Base-by-base conservation (phyloP, 2,113 vertebrate species). In the Mohoua ochrocephala region DNA sequence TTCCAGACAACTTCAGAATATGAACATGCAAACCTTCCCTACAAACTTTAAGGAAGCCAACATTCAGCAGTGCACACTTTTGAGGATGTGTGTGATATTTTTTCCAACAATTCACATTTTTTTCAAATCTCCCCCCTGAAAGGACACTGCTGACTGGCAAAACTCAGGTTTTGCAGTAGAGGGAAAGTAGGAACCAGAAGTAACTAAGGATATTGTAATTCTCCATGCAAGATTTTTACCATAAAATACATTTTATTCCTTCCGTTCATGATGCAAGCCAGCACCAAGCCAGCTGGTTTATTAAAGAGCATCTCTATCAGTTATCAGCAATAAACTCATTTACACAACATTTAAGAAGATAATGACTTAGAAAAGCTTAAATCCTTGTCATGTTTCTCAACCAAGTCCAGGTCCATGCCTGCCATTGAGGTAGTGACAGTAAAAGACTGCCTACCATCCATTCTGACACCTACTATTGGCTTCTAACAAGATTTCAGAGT, bases 381-480 rank as follows among this genome's bases (percentile, higher is more conserved):
- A 69, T 24, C 76, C 33, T 8, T 2, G 24, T 60, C 21, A 35
- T 77, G 37, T 44, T 80, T 69, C 81, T 56, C 68, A 87, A 3
- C 13, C 12, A 56, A 52, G 22, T 9, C 27, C 80, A 61, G 22
- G 67, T 13, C 35, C 57, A 12, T 3, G 44, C 57, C 61, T 80
- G 75, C 47, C 70, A 30, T 4, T 67, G 24, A 71, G 71, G 10
- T 4, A 63, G 67, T 3, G 28, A 45, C 8, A 84, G 41, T 28
- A 27, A 28, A 44, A 75, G n/a, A 5, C 26, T 63, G 52, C 39
- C 33, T 67, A 11, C 31, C 23, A 42, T 7, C 39, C 70, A 31
- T 18, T 30, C 54, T 37, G 52, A 70, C 27, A 47, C 1, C 1
- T 0, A 19, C 26, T 45, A 3, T 0, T 60, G 33, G 30, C 80